Base-by-base conservation (phyloP, 2,113 vertebrate genomes). In the Pachycephala philippinensis region DNA sequence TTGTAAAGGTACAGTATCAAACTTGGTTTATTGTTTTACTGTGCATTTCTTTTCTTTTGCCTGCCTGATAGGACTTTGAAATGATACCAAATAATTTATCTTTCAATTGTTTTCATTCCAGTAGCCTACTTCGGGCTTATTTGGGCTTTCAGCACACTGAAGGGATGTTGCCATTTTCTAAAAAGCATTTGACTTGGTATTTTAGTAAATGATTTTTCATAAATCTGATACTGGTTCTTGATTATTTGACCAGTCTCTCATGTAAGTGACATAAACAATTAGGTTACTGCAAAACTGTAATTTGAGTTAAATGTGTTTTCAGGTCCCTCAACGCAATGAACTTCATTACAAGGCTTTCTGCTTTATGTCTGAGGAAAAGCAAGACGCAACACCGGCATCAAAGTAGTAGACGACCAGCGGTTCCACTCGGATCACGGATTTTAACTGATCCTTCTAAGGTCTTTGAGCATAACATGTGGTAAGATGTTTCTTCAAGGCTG, bases 401-500 rank as follows among this genome's bases (percentile, higher is more conserved):
- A 56, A 98, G 98, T 93, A 97, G 68, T 52, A 89, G 47, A 83
- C 97, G 97, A 89, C 99, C 99, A 59, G 90, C 96, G 14, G 98
- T 95, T 95, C 99, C 99, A 28, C 97, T 99, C 30, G 99, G 99
- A 85, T 98, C 98, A 69, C 98, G 99, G 68, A 98, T 99, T 97
- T 98, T 99, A 95, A 98, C 97, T 78, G 98, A 98, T 94, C 97
- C 97, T 42, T 97, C 98, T 79, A 98, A 98, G 89, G 97, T 99
- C 96, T 99, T 99, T 94, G 98, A 99, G 94, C 98, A 99, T 94
- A 99, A 99, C 96, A 99, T 99, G 99, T 99, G 99, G 99, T 99
- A 91, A 97, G 98, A 89, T 91, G 42, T 76, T 91, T 90, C 64
- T 95, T 94, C 57, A 83, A 39, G 7, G 61, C 45, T 94, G 56